Evolutionary conservation across 2,113 vertebrate genomes (phyloP), one percentile per base, ranked within the genome.

Genomic region (Apteryx mantelli): DNA sequence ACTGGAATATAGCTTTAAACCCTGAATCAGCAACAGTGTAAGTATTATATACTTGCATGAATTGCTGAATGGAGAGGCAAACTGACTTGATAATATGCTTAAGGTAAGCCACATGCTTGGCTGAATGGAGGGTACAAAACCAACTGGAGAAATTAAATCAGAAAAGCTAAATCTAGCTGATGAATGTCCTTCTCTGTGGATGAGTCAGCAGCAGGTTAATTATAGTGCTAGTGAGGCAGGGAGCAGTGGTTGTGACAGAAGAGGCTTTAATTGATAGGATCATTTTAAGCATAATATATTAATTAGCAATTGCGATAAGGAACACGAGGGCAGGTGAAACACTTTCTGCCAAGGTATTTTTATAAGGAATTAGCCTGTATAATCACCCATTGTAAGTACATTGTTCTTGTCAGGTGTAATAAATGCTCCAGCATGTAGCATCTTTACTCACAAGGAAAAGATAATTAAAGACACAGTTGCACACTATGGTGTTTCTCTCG

Each of bases 311-410:
- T 95, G 83, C 3, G 42, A 95, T 97, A 97, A 89, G 80, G 88
- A 97, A 82, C 91, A 89, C 40, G 61, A 93, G 95, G 89, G 91
- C 74, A 91, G 78, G 87, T 88, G 93, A 82, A 96, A 74, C 86
- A 61, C 91, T 97, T 94, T 97, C 95, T 90, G 84, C 80, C 64
- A 80, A 93, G 94, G 74, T 92, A 96, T 98, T 98, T 98, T 97
- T 97, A 95, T 96, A 97, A 97, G 95, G 97, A 97, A 98, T 98
- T 98, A 98, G 77, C 91, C 89, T 95, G 88, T 96, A 85, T 98
- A 97, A 98, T 97, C 96, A 94, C 32, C 16, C 79, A 84, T 91
- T 97, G 88, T 98, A 98, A 97, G 92, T 80, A 85, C 89, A 82
- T 91, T 95, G 93, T 97, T 96, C 87, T 97, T 96, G 96, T 97